Base-by-base conservation (phyloP, 37 sponge, comb jelly and placozoan genomes). In the Tethya wilhelma region DNA sequence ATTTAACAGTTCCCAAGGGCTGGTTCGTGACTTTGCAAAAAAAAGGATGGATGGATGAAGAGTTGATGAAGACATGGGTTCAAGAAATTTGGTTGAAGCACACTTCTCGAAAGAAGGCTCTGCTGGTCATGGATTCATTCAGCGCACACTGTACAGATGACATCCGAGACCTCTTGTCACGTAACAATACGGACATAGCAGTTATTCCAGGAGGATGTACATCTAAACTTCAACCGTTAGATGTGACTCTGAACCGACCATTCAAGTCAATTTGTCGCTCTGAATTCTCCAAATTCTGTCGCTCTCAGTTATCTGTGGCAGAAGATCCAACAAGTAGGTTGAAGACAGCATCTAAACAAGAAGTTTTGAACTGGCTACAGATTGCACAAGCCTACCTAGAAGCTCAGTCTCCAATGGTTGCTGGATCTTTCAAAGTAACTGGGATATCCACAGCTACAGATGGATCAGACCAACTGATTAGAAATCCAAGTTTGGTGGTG, bases 71-170 rank as follows among this genome's bases (percentile, higher is more conserved):
- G 6, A 38, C 1, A 34, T 63, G 64, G 63, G 36, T 56, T 38
- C 46, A 33, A 40, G 63, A 76, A 7, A 30, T 76, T 3, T 56
- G 56, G 56, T 4, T 59, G 4, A 76, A 76, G 77, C 64, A 76
- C 41, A 76, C 76, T 56, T 34, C 59, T 1, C 1, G 28, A 23
- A 55, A 9, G 44, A 55, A 41, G 9, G 56, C 58, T 59, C 77
- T 75, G 8, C 36, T 75, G 62, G 62, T 75, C n/a, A 55, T 76
- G 58, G 64, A 76, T 64, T 76, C 43, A 41, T 62, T 59, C 77
- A 4, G 57, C 1, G 77, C 57, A 25, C 74, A 72, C 55, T 25
- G 63, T 60, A 60, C 63, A 7, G 63, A 60, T n/a, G 26, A 29
- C 66, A 30, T 30, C 31, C 36, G 32, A 64, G 34, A 5, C 19